A percentile compares a stretch with the other conserved stretches of the same genome.
phyloP scores from a whole-genome alignment of 53 echinoderm and acorn worm genomes.

The Arbacia lixula region DNA sequence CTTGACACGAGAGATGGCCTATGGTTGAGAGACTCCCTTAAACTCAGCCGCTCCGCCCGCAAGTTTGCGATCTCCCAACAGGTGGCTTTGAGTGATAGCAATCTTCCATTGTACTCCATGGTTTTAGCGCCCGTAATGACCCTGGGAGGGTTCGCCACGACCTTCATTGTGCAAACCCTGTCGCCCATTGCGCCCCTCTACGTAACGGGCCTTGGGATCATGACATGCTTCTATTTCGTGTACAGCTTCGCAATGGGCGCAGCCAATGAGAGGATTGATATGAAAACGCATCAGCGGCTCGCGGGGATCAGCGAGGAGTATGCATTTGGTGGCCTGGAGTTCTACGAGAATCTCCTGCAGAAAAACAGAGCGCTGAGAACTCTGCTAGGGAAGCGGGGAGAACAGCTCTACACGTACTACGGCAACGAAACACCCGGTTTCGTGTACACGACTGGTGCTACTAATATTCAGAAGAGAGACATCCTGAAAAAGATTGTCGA shows the following conservation, averaged over 20 bases:
- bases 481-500: slow-evolving; percentile 63
- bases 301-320: slow-evolving; percentile 72
- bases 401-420: slow-evolving; percentile 86
- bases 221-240: slow-evolving; percentile 45
- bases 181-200: slow-evolving; percentile 60
- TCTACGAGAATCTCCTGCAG: slow-evolving; percentile 77
- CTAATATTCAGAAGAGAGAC: slow-evolving; percentile 74
- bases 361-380: slow-evolving; percentile 79
- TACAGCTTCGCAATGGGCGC: slow-evolving; percentile 74
- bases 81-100: slow-evolving; percentile 53
- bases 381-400: slow-evolving; percentile 76
- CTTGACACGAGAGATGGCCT: slow-evolving; percentile 78
- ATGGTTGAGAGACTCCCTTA: slow-evolving; percentile 62
- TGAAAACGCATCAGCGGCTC: slow-evolving; percentile 65
- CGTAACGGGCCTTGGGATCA: slow-evolving; percentile 48
- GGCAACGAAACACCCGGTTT: slow-evolving; percentile 80
- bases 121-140: slow-evolving; percentile 69
- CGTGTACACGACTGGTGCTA: slow-evolving; percentile 71
- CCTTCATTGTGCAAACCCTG: slow-evolving; percentile 57
- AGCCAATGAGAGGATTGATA: slow-evolving; percentile 73
- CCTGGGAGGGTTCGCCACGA: slow-evolving; percentile 59
- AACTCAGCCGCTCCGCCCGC: slow-evolving; percentile 68
- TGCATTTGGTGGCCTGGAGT: slow-evolving; percentile 80
- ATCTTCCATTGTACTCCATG: slow-evolving; percentile 63
- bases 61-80: slow-evolving; percentile 85